Conservation (phyloP, 1,140 invertebrate genomes). For the Drosophila pandora region DNA sequence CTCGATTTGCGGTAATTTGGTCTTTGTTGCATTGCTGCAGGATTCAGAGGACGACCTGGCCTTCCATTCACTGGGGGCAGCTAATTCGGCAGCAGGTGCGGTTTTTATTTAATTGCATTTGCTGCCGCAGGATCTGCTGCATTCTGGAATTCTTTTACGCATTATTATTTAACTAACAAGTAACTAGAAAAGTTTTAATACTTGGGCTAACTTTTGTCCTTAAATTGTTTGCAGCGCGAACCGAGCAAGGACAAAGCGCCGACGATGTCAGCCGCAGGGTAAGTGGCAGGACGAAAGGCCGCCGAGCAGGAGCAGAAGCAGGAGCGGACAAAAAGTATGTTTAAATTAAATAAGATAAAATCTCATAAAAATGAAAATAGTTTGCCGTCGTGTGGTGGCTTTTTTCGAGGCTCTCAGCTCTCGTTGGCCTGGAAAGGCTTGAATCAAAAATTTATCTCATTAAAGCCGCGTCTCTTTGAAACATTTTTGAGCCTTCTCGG, state of each 20-base stretch:
- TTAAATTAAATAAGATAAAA: constrained; percentile 81
- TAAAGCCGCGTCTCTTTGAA: constrained; percentile 47
- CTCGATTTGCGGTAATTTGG: constrained; percentile 5
- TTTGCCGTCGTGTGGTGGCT: constrained; percentile 49
- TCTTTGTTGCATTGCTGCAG: constrained; percentile 9
- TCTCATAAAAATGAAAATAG: constrained; percentile 78
- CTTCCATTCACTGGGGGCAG: background rate
- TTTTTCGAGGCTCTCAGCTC: background rate
- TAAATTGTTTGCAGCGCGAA: constrained; percentile 64
- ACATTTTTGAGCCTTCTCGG: constrained; percentile 9
- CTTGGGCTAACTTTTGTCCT: constrained; percentile 71
- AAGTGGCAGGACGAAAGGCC: background rate
- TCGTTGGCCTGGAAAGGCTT: constrained; percentile 29
- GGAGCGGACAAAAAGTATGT: constrained; percentile 62
- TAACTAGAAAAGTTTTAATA: constrained; percentile 79
- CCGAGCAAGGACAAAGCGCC: constrained; percentile 40
- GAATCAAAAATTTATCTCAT: constrained; percentile 74
- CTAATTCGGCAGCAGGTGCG: constrained; percentile 51
- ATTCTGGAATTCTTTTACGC: constrained; percentile 70
- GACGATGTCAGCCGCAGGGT: constrained; percentile 48
- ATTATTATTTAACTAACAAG: constrained; percentile 81
- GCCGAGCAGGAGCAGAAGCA: constrained; percentile 3
- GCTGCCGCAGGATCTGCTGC: constrained; percentile 24
- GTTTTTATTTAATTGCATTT: constrained; percentile 71
- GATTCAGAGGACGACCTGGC: background rate